Conservation (phyloP, 2,888 invertebrate genomes). For the Phyto melanocephala region DNA sequence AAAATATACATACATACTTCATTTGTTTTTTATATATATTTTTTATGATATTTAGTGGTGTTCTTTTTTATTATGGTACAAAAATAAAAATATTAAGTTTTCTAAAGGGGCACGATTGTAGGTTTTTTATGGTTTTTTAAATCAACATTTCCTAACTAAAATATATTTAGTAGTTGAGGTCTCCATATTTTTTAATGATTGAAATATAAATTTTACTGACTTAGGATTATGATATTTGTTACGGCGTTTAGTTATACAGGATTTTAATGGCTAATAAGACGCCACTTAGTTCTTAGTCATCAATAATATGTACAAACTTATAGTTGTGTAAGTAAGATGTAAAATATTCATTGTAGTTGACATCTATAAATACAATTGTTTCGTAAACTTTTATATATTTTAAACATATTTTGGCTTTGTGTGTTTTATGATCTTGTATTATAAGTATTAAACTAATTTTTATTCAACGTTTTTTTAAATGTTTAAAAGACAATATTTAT, state of each 20-base stretch:
- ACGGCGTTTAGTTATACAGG: background rate
- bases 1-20: background rate
- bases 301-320: too few relatives aligned
- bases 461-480: too few relatives aligned
- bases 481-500: too few relatives aligned
- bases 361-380: too few relatives aligned
- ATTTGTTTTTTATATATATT: background rate
- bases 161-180: too few relatives aligned
- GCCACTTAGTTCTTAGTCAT: background rate
- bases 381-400: too few relatives aligned
- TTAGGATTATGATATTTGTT: background rate
- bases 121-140: slow-evolving; percentile 7
- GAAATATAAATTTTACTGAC: background rate
- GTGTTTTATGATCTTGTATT: too few relatives aligned
- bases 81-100: background rate
- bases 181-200: background rate
- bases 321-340: too few relatives aligned
- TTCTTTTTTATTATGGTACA: background rate
- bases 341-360: too few relatives aligned
- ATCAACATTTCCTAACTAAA: background rate
- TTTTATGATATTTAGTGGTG: background rate
- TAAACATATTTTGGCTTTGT: too few relatives aligned
- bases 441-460: too few relatives aligned
- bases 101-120: background rate
- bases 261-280: background rate